Conservation (phyloP, 2,888 invertebrate genomes). For the Pandemis heparana region DNA sequence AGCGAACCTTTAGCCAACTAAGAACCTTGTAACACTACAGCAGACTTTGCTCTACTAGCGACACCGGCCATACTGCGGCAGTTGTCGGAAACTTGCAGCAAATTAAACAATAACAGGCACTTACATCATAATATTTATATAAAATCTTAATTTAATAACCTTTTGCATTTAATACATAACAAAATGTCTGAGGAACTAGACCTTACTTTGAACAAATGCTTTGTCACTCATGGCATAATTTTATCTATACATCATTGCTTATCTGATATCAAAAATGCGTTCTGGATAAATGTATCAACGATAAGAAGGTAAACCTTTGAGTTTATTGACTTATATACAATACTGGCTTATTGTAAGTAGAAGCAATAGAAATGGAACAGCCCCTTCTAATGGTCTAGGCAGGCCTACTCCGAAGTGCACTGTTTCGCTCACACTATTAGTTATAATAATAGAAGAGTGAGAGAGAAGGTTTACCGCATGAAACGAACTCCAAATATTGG, state of each 20-base stretch:
- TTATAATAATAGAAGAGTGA: too few relatives aligned
- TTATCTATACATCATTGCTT: slow-evolving; percentile 5
- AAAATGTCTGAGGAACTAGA: slow-evolving; percentile 28
- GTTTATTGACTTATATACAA: slow-evolving; percentile 30
- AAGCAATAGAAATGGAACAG: background rate
- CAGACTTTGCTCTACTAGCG: background rate
- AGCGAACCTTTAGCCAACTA: background rate
- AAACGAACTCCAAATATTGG: too few relatives aligned
- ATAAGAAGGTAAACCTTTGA: slow-evolving; percentile 1
- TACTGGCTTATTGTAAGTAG: slow-evolving; percentile 26
- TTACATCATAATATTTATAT: background rate
- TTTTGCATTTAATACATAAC: slow-evolving; percentile 9
- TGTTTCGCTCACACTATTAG: too few relatives aligned
- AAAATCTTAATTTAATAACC: slow-evolving; percentile 9
- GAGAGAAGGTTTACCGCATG: too few relatives aligned
- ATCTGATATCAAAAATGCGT: background rate
- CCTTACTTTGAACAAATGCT: slow-evolving; percentile 35
- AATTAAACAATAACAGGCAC: background rate
- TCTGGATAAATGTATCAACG: slow-evolving; percentile 4
- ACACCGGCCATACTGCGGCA: slow-evolving; percentile 3
- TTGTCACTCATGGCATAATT: slow-evolving; percentile 12
- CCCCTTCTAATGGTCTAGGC: too few relatives aligned
- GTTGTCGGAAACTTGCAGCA: background rate
- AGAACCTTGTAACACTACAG: background rate
- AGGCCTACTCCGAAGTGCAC: too few relatives aligned